Evolutionary conservation across 2,888 invertebrate genomes (phyloP).

Genomic region (Lasioglossum malachurum): DNA sequence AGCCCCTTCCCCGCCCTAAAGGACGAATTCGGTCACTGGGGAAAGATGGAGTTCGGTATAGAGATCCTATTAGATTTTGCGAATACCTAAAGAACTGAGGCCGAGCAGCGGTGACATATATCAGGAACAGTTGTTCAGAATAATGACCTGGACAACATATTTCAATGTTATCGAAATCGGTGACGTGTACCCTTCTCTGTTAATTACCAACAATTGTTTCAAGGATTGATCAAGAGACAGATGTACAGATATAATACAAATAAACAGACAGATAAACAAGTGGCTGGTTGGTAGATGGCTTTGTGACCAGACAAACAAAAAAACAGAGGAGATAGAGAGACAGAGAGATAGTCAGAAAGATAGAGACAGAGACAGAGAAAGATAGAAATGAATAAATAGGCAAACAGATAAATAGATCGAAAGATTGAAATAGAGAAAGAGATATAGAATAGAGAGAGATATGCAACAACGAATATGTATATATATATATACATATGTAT

Average conservation of each 20-base stretch:
- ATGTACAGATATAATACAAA: slow-evolving; percentile 30
- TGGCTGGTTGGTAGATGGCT: slow-evolving; percentile 11
- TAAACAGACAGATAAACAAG: slow-evolving; percentile 26
- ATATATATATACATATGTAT: slow-evolving; percentile 26
- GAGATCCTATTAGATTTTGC: too few relatives aligned
- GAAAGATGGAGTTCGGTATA: too few relatives aligned
- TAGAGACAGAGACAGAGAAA: slow-evolving; percentile 9
- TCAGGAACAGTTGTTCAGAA: too few relatives aligned
- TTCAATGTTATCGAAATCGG: too few relatives aligned
- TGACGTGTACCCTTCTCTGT: too few relatives aligned
- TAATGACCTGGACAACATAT: too few relatives aligned
- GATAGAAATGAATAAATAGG: slow-evolving; percentile 27
- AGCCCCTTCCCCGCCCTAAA: too few relatives aligned
- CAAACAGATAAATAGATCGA: slow-evolving; percentile 41
- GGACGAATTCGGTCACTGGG: too few relatives aligned
- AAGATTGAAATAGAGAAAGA: slow-evolving; percentile 48
- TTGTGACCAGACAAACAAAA: slow-evolving; percentile 9
- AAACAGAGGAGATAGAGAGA: slow-evolving; percentile 10
- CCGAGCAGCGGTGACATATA: too few relatives aligned
- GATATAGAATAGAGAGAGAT: slow-evolving; percentile 46
- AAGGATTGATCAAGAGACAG: slow-evolving; percentile 36
- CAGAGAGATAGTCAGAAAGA: slow-evolving; percentile 16
- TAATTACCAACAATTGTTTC: slow-evolving; percentile 7
- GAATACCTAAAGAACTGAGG: too few relatives aligned
- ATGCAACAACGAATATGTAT: slow-evolving; percentile 68